Percentiles rank a stretch among this genome's conserved stretches.
Evolutionary conservation across 2,797 vertebrate species (phyloP).

Genomic region (Cyprinella venusta): DNA sequence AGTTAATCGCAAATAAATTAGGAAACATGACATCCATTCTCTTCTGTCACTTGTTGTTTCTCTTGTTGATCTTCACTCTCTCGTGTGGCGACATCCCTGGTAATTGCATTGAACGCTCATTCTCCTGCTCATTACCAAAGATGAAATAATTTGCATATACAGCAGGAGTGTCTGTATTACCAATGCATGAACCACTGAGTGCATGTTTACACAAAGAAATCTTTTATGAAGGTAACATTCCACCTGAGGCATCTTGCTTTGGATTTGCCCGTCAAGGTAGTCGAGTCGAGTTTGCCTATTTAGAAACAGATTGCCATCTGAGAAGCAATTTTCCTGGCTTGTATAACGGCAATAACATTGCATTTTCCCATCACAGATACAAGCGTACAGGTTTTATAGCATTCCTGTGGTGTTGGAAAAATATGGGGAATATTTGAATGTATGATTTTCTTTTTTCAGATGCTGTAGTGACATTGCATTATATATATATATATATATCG

Average conservation of each 20-base stretch:
- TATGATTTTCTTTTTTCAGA: background rate
- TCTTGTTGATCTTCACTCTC: background rate
- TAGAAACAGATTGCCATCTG: background rate
- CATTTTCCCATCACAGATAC: background rate
- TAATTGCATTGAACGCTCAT: background rate
- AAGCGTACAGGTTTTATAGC: conserved; percentile 1
- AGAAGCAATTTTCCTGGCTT: background rate
- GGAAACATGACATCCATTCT: background rate
- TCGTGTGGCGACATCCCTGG: background rate
- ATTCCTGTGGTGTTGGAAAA: background rate
- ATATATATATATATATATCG: too few species aligned
- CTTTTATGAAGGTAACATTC: background rate
- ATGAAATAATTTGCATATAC: conserved; percentile 18
- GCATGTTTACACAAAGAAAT: background rate
- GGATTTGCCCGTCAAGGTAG: background rate
- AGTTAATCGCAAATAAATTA: conserved; percentile 38
- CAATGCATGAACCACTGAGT: background rate
- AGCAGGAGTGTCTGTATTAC: conserved; percentile 13
- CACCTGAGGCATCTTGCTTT: background rate
- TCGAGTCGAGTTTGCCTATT: background rate
- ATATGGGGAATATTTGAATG: background rate
- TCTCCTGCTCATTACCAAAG: conserved; percentile 11
- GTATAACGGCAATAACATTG: background rate
- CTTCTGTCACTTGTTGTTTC: background rate
- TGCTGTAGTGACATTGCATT: background rate